A percentile compares a stretch with the other conserved stretches of the same genome.
These are phyloP conservation scores for Eupithecia dodoneata DNA, from an alignment of 2,888 invertebrate genomes.

Conservation along the genomic window DNA sequence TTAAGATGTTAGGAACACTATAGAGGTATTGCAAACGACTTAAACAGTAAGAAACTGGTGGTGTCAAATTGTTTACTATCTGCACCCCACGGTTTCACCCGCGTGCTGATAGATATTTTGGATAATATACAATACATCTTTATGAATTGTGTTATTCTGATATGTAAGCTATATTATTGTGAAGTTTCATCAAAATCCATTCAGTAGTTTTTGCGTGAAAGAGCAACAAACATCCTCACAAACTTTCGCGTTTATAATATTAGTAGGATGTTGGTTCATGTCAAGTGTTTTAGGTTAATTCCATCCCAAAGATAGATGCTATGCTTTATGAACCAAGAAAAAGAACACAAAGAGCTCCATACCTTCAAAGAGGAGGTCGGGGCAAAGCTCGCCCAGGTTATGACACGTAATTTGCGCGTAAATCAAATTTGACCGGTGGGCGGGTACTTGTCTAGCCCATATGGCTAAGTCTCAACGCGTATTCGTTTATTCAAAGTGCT, in stretches of 20 bases:
- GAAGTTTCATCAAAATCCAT: no score
- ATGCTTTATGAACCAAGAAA: background rate
- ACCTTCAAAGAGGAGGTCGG: slow-evolving; percentile 42
- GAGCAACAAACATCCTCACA: no score
- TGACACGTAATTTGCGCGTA: slow-evolving; percentile 84
- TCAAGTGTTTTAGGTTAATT: background rate
- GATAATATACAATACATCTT: no score
- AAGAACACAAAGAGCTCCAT: slow-evolving; percentile 49
- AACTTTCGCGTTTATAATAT: no score
- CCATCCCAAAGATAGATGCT: background rate
- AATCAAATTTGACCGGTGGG: slow-evolving; percentile 84
- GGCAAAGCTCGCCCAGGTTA: slow-evolving; percentile 69
- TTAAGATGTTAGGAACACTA: no score
- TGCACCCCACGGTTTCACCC: no score
- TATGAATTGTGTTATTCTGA: no score
- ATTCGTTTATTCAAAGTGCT: slow-evolving; percentile 65
- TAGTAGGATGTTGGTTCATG: background rate
- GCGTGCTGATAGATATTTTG: no score
- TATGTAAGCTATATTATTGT: no score
- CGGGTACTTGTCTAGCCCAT: slow-evolving; percentile 78
- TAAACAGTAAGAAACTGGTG: background rate
- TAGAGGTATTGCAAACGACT: no score
- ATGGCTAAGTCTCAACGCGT: slow-evolving; percentile 72
- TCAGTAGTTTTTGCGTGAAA: no score
- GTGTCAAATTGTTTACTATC: background rate